Percentiles rank a stretch among this genome's conserved stretches.
Conservation (phyloP, 1,140 invertebrate species). For the Papilio helenus region DNA sequence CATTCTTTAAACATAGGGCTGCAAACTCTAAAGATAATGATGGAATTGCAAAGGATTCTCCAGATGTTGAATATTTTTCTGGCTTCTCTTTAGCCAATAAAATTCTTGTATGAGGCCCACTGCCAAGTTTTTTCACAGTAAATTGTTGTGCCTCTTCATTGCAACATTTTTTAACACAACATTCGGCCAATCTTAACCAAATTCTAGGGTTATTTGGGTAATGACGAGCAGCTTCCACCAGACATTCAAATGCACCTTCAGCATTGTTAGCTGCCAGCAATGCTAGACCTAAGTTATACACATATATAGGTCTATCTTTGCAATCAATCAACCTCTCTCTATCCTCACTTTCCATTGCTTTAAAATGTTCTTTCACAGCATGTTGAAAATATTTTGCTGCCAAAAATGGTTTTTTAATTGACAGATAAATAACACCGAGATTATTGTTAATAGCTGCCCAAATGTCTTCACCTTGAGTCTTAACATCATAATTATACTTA, state of each 20-base stretch:
- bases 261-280: slow-evolving; percentile 92
- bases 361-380: slow-evolving; percentile 92
- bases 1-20: slow-evolving; percentile 93
- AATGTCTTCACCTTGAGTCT: slow-evolving; percentile 77
- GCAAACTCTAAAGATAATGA: slow-evolving; percentile 95
- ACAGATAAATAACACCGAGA: slow-evolving; percentile 93
- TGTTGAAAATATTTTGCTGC: slow-evolving; percentile 93
- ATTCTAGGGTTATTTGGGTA: slow-evolving; percentile 94
- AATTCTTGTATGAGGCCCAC: slow-evolving; percentile 75
- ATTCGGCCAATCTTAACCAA: slow-evolving; percentile 97
- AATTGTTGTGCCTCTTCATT: slow-evolving; percentile 71
- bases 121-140: slow-evolving; percentile 73
- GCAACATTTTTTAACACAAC: slow-evolving; percentile 86
- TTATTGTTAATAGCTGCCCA: slow-evolving; percentile 94
- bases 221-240: slow-evolving; percentile 93
- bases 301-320: slow-evolving; percentile 89
- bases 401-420: slow-evolving; percentile 93
- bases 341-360: slow-evolving; percentile 74
- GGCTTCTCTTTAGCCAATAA: slow-evolving; percentile 70
- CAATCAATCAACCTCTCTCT: slow-evolving; percentile 73
- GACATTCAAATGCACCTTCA: slow-evolving; percentile 94
- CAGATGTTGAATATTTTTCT: slow-evolving; percentile 82
- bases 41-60: slow-evolving; percentile 91
- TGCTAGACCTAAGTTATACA: slow-evolving; percentile 96
- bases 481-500: slow-evolving; percentile 73